Conservation (phyloP, 2,797 vertebrate genomes). For the Muscicapa striata region DNA sequence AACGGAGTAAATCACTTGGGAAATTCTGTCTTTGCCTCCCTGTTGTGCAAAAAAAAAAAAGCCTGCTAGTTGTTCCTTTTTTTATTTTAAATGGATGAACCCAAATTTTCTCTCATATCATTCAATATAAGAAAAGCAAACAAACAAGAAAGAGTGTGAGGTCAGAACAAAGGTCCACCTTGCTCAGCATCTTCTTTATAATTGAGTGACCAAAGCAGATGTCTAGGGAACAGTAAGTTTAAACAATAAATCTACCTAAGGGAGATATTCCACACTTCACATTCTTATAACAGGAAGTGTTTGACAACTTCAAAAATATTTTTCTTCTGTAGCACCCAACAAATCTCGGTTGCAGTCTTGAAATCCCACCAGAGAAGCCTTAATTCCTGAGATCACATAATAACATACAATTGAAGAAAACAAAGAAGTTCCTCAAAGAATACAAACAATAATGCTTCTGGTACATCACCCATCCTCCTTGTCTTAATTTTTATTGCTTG, state of each 20-base stretch:
- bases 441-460: not conserved
- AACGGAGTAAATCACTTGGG: not conserved
- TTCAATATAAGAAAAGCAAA: slow-evolving; percentile 17
- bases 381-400: slow-evolving; percentile 4
- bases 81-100: not conserved
- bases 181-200: slow-evolving; percentile 1
- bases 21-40: not conserved
- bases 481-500: not conserved
- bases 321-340: slow-evolving; percentile 11
- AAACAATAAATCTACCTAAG: slow-evolving; percentile 54
- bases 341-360: slow-evolving; percentile 24
- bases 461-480: not conserved
- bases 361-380: not conserved
- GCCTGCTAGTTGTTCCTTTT: not conserved
- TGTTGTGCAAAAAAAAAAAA: not conserved
- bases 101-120: not conserved
- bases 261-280: slow-evolving; percentile 51
- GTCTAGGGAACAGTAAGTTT: slow-evolving; percentile 21
- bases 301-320: slow-evolving; percentile 61
- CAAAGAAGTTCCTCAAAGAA: not conserved
- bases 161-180: not conserved
- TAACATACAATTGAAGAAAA: not conserved
- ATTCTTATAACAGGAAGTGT: slow-evolving; percentile 30
- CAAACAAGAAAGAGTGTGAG: slow-evolving; percentile 23
- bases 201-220: slow-evolving; percentile 49